Percentiles rank a stretch among this genome's conserved stretches.
Conservation (phyloP, 2,888 invertebrate species). For the Pristionchus arcanus region DNA sequence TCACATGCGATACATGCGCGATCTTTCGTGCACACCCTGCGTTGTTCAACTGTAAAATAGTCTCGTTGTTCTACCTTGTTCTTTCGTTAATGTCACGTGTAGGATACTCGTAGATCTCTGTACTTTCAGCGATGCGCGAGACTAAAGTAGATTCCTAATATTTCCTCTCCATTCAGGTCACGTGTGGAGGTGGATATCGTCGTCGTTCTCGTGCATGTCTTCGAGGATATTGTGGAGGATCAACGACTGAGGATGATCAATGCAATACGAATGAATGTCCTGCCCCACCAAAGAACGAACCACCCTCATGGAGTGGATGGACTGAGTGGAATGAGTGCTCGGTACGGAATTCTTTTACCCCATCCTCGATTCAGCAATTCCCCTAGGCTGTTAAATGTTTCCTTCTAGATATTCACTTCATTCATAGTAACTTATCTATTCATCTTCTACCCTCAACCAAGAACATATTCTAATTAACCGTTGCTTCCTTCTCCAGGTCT, state of each 20-base stretch:
- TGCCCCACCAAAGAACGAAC: constrained; percentile 36
- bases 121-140: not conserved
- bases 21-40: too few relatives aligned
- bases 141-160: not conserved
- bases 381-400: too few relatives aligned
- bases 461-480: too few relatives aligned
- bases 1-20: too few relatives aligned
- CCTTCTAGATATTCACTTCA: too few relatives aligned
- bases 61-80: too few relatives aligned
- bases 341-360: not conserved
- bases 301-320: constrained; percentile 65
- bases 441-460: too few relatives aligned
- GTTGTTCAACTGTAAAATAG: too few relatives aligned
- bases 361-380: too few relatives aligned
- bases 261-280: constrained; percentile 73
- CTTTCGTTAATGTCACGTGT: too few relatives aligned
- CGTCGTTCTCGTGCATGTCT: constrained; percentile 44
- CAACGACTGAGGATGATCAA: constrained; percentile 67
- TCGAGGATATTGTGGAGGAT: constrained; percentile 72
- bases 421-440: too few relatives aligned
- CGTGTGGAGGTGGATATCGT: constrained; percentile 75
- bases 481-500: constrained; percentile 55
- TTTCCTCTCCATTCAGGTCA: constrained; percentile 56
- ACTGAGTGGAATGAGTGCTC: constrained; percentile 58
- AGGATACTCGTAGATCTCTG: too few relatives aligned